Percentiles rank a stretch among this genome's conserved stretches.
phyloP scores from a whole-genome alignment of 2,113 vertebrate species.

The Mobula hypostoma region DNA sequence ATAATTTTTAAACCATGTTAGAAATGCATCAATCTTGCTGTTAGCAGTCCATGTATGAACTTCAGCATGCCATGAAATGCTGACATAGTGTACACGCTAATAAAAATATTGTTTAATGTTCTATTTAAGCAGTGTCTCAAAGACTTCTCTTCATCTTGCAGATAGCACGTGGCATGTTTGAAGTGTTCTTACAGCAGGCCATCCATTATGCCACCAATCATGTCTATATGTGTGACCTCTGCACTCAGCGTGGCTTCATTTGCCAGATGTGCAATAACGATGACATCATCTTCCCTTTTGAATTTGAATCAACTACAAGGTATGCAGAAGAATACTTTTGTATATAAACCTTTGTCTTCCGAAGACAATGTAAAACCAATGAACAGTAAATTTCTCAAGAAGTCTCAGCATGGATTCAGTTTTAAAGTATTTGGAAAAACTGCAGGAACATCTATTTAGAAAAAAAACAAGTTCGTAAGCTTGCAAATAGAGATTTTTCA shows the following conservation, averaged over 20 bases:
- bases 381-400: neutral
- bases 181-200: slow-evolving; percentile 55
- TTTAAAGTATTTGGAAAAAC: neutral
- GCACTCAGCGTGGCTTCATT: slow-evolving; percentile 87
- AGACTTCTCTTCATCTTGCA: slow-evolving; percentile 44
- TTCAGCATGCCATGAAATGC: neutral
- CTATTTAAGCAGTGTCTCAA: neutral
- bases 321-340: slow-evolving; percentile 44
- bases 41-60: neutral
- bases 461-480: neutral
- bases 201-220: slow-evolving; percentile 72
- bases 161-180: slow-evolving; percentile 70
- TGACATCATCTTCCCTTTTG: slow-evolving; percentile 87
- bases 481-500: neutral
- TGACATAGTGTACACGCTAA: neutral
- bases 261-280: slow-evolving; percentile 81
- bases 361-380: neutral
- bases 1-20: neutral
- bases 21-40: neutral
- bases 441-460: neutral
- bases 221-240: slow-evolving; percentile 81
- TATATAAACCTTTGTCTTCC: neutral
- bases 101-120: neutral
- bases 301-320: slow-evolving; percentile 82
- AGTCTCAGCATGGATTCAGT: accelerated